These are phyloP conservation scores for Lutjanus argentimaculatus DNA, from an alignment of 2,797 vertebrate species.

Conservation along the genomic window DNA sequence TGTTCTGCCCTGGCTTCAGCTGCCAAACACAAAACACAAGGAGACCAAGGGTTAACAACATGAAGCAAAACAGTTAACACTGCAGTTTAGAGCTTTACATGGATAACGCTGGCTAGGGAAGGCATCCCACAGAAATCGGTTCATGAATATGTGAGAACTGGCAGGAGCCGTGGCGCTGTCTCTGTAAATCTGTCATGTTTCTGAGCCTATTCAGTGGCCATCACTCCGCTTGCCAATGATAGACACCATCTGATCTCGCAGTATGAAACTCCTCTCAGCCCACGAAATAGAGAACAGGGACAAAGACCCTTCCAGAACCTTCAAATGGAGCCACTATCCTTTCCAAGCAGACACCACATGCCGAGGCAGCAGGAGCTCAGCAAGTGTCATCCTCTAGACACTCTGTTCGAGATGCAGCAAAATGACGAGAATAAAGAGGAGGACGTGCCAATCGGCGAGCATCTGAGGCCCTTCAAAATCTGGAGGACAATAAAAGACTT, in stretches of 20 bases:
- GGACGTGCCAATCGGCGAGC: constrained; percentile 69
- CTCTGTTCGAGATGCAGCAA: constrained; percentile 73
- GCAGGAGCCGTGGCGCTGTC: constrained; percentile 66
- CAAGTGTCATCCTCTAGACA: constrained; percentile 84
- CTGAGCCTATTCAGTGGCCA: constrained; percentile 69
- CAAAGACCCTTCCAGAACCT: constrained; percentile 78
- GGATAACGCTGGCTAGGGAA: constrained; percentile 41
- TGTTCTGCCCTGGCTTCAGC: constrained; percentile 94
- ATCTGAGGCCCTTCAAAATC: constrained; percentile 76
- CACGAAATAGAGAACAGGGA: constrained; percentile 69
- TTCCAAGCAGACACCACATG: constrained; percentile 80
- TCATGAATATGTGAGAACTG: constrained; percentile 80
- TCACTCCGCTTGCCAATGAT: constrained; percentile 73
- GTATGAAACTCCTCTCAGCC: constrained; percentile 77
- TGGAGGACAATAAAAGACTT: constrained; percentile 78
- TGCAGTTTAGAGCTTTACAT: constrained; percentile 50
- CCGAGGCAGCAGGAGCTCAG: constrained; percentile 81
- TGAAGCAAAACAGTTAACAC: constrained; percentile 51
- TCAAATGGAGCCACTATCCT: constrained; percentile 78
- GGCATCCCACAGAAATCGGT: constrained; percentile 56
- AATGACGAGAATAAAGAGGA: constrained; percentile 71
- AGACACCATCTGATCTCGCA: constrained; percentile 82
- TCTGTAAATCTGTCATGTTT: constrained; percentile 80
- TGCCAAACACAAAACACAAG: constrained; percentile 76
- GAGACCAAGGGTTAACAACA: constrained; percentile 55